Evolutionary conservation across 2,113 vertebrate species (phyloP).

Genomic region (Aix galericulata): DNA sequence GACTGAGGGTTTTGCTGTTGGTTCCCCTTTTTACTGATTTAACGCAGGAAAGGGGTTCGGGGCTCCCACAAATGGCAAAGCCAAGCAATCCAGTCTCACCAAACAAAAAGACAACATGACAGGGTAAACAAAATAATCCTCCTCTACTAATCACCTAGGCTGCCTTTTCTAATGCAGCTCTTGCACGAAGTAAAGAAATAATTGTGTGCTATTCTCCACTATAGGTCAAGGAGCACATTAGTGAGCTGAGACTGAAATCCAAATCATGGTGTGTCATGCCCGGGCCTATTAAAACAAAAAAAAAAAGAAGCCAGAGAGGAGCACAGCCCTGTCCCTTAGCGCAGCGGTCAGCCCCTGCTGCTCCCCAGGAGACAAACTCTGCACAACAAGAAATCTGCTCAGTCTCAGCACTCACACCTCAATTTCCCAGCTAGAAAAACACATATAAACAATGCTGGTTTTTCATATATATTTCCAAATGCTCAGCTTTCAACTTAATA

Average conservation of each 20-base stretch:
- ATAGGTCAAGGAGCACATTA: conserved; percentile 20
- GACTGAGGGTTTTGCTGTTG: fast-evolving
- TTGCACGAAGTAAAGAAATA: neutral
- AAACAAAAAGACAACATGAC: neutral
- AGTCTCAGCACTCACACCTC: neutral
- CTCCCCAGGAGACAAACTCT: neutral
- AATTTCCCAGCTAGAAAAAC: neutral
- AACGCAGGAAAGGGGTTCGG: fast-evolving
- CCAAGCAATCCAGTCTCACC: neutral
- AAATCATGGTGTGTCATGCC: neutral
- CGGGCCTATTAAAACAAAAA: neutral
- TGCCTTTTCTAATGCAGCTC: neutral
- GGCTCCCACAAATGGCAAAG: neutral
- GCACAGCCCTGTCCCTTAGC: neutral
- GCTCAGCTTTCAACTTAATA: neutral
- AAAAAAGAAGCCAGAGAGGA: neutral
- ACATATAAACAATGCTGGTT: neutral
- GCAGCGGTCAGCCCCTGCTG: neutral
- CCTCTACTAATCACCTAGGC: neutral
- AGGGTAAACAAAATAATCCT: neutral
- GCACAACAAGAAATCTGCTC: neutral
- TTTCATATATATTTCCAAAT: neutral
- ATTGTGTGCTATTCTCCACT: conserved; percentile 19
- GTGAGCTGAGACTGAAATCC: neutral
- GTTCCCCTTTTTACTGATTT: neutral